Evolutionary conservation across 2,888 invertebrate species (phyloP).

Genomic region (Neoaliturus tenellus): DNA sequence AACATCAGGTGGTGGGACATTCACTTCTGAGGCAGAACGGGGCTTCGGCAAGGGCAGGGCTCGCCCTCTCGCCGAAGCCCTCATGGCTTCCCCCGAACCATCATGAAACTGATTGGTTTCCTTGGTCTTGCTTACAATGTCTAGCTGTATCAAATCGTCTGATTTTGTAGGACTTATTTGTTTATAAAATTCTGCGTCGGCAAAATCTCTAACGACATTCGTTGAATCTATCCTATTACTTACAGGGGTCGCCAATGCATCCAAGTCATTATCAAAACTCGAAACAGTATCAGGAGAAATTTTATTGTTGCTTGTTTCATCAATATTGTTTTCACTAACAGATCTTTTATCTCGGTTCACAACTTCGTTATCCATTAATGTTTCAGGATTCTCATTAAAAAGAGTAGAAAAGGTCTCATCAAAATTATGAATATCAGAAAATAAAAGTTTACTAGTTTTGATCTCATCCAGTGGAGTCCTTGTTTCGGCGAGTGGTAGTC

Average conservation of each 20-base stretch:
- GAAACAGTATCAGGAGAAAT: background rate
- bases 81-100: conserved; percentile 83
- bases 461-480: conserved; percentile 6
- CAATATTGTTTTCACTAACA: background rate
- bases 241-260: conserved; percentile 33
- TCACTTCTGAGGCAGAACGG: conserved; percentile 70
- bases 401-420: conserved; percentile 8
- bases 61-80: conserved; percentile 83
- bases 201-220: conserved; percentile 22
- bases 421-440: conserved; percentile 5
- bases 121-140: conserved; percentile 18
- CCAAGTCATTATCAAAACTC: conserved; percentile 33
- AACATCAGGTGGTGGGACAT: conserved; percentile 50
- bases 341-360: conserved; percentile 18
- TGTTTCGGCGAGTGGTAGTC: conserved; percentile 5
- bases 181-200: conserved; percentile 36
- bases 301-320: conserved; percentile 17
- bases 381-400: background rate
- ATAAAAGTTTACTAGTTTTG: background rate
- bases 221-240: conserved; percentile 14
- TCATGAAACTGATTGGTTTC: background rate
- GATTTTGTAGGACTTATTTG: conserved; percentile 54
- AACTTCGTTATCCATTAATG: background rate
- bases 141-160: background rate
- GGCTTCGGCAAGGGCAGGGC: conserved; percentile 81